Conservation (phyloP, 2,888 invertebrate species). For the Periphyllus acericola region DNA sequence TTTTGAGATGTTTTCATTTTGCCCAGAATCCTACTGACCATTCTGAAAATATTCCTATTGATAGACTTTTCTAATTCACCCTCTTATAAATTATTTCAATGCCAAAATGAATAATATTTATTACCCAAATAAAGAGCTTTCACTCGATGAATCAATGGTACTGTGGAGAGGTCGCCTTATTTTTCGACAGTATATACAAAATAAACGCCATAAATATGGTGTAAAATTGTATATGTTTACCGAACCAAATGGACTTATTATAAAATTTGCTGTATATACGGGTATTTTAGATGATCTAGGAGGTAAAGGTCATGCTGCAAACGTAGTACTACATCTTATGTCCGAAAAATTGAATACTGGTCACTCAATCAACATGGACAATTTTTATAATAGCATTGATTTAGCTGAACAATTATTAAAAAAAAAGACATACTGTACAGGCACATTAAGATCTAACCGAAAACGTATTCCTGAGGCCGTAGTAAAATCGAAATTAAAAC, state of each 20-base stretch:
- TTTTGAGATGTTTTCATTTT: conserved; percentile 42
- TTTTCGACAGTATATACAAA: conserved; percentile 45
- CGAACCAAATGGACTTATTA: too few relatives aligned
- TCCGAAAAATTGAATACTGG: too few relatives aligned
- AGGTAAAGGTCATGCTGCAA: too few relatives aligned
- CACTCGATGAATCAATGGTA: conserved; percentile 54
- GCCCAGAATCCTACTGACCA: background rate
- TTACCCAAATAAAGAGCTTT: conserved; percentile 15
- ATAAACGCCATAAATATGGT: too few relatives aligned
- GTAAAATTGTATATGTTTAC: too few relatives aligned
- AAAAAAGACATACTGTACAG: background rate
- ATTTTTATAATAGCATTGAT: conserved; percentile 30
- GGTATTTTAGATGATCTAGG: too few relatives aligned
- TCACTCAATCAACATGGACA: too few relatives aligned
- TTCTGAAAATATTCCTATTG: background rate
- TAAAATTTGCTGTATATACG: too few relatives aligned
- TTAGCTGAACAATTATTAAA: background rate
- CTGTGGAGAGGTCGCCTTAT: conserved; percentile 9
- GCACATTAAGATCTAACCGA: conserved; percentile 8
- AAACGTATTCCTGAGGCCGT: conserved; percentile 1
- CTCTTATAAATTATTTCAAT: conserved; percentile 8
- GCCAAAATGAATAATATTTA: background rate
- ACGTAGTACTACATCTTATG: too few relatives aligned
- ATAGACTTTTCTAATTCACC: background rate
- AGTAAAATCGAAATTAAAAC: conserved; percentile 15